These are phyloP conservation scores for Phoeniculus purpureus DNA, from an alignment of 2,797 vertebrate genomes.

Conservation along the genomic window DNA sequence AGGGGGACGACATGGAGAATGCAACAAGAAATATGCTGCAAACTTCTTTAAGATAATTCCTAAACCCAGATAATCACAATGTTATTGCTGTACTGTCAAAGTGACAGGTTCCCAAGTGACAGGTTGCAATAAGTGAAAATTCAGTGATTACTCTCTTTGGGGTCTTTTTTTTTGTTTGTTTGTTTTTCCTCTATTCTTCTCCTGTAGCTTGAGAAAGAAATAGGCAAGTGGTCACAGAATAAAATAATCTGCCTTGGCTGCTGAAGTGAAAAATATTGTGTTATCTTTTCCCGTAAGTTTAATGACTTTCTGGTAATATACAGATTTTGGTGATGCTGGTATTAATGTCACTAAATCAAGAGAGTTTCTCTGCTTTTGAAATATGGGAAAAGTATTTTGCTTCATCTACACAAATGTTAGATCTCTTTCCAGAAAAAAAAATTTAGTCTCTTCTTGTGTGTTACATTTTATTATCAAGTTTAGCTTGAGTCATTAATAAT, in stretches of 20 bases:
- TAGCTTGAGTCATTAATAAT: not conserved
- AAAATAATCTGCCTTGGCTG: not conserved
- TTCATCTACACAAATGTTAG: not conserved
- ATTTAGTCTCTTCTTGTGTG: not conserved
- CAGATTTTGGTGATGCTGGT: not conserved
- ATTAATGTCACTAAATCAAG: not conserved
- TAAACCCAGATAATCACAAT: not conserved
- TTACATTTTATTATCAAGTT: not conserved
- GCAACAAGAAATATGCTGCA: not conserved
- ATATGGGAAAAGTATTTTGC: not conserved
- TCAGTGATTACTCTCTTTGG: not conserved
- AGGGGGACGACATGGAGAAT: not conserved
- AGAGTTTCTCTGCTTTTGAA: not conserved
- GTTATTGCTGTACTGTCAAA: not conserved
- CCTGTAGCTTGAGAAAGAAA: not conserved
- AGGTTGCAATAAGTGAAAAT: not conserved
- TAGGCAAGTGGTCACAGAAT: not conserved
- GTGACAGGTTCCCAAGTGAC: not conserved
- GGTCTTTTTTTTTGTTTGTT: not conserved
- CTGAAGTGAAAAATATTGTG: not conserved
- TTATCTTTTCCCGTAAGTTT: not conserved
- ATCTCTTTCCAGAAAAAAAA: not conserved
- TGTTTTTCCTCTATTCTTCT: not conserved
- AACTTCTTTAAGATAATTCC: conserved; percentile 37
- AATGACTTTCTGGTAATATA: not conserved